These are phyloP conservation scores for Lithophane semibrunnea DNA, from an alignment of 2,888 invertebrate genomes.

Conservation along the genomic window DNA sequence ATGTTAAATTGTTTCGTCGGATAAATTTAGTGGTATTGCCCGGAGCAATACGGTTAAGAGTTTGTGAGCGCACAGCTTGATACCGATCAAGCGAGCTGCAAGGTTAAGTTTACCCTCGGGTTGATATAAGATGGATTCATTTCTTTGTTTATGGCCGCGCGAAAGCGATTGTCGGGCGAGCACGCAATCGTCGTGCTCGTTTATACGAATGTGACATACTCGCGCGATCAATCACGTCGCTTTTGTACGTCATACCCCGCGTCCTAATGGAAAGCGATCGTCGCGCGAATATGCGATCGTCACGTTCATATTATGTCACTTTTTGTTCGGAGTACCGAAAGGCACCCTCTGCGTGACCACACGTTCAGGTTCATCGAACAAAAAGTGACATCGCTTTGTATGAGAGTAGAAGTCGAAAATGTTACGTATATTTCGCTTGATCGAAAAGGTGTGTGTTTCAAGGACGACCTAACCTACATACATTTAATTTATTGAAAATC, in stretches of 20 bases:
- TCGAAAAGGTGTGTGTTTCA: slow-evolving; percentile 2
- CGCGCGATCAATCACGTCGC: neutral
- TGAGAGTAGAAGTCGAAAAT: neutral
- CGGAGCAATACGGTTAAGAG: neutral
- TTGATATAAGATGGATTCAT: neutral
- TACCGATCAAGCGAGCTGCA: neutral
- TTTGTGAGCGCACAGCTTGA: neutral
- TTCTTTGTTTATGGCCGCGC: neutral
- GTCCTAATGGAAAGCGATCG: neutral
- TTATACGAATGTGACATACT: neutral
- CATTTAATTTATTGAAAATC: slow-evolving; percentile 5
- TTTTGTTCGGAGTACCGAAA: neutral
- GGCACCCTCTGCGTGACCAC: neutral
- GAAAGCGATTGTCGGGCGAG: neutral
- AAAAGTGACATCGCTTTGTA: neutral
- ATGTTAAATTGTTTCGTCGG: slow-evolving; percentile 2
- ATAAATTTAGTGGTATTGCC: neutral
- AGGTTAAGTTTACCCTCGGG: neutral
- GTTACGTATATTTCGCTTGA: neutral
- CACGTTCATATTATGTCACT: neutral
- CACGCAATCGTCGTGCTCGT: neutral
- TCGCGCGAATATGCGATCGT: neutral
- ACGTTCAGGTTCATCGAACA: neutral
- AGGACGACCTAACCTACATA: neutral
- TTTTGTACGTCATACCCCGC: neutral